Evolutionary conservation across 2,888 invertebrate genomes (phyloP).

Genomic region (Antitype chi): DNA sequence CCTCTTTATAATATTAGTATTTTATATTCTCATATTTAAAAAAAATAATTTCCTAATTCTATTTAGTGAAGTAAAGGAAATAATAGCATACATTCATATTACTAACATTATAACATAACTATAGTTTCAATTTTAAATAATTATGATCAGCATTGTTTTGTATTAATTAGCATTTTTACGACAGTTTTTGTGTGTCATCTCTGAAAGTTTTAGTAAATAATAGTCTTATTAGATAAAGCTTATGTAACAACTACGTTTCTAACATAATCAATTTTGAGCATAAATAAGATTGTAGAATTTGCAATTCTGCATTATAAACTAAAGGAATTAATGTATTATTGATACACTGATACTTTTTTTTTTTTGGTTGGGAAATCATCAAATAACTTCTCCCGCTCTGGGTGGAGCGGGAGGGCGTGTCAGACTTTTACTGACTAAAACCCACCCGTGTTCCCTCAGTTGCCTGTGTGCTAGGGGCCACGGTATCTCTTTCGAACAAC

Average conservation of each 20-base stretch:
- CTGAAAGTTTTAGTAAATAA: conserved; percentile 17
- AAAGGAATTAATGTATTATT: not conserved
- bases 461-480: too few species aligned
- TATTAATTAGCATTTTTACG: conserved; percentile 37
- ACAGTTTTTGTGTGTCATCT: conserved; percentile 5
- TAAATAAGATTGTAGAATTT: conserved; percentile 2
- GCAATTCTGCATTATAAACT: not conserved
- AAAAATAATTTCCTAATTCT: too few species aligned
- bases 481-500: too few species aligned
- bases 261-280: conserved; percentile 12
- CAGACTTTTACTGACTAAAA: too few species aligned
- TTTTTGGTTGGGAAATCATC: too few species aligned
- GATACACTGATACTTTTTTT: not conserved
- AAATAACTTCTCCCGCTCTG: too few species aligned
- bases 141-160: not conserved
- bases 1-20: too few species aligned
- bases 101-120: not conserved
- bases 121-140: conserved; percentile 6
- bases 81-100: not conserved
- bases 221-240: conserved; percentile 13
- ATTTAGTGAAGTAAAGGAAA: too few species aligned
- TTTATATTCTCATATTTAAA: too few species aligned
- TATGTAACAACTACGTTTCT: conserved; percentile 37
- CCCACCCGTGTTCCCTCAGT: too few species aligned
- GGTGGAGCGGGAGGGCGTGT: too few species aligned